Evolutionary conservation across 2,113 vertebrate genomes (phyloP).

Genomic region (Corvus hawaiiensis): DNA sequence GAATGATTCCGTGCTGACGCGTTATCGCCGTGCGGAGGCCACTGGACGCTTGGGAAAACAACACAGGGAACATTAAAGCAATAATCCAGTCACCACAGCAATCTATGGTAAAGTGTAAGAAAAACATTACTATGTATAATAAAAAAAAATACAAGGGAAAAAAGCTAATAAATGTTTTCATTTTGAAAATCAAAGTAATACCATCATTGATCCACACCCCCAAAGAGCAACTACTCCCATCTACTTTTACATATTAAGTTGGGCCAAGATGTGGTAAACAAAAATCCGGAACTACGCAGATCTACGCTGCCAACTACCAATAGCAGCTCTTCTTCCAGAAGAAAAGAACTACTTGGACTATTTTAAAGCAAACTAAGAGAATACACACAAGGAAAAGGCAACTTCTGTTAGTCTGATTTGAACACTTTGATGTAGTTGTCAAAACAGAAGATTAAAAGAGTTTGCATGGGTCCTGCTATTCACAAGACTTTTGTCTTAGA

Average conservation of each 20-base stretch:
- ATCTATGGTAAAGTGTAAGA: background rate
- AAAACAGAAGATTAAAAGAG: background rate
- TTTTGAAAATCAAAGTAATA: background rate
- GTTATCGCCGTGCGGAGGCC: conserved; percentile 74
- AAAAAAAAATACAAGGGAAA: background rate
- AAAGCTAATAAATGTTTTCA: background rate
- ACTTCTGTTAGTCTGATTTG: background rate
- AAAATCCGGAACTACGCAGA: background rate
- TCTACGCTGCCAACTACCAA: background rate
- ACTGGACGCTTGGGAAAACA: conserved; percentile 75
- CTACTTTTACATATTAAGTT: background rate
- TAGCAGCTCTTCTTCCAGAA: background rate
- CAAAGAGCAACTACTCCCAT: background rate
- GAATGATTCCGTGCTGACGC: conserved; percentile 83
- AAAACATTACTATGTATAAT: background rate
- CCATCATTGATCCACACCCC: fast-evolving
- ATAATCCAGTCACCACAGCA: background rate
- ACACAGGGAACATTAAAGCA: background rate
- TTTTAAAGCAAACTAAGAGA: background rate
- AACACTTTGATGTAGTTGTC: background rate
- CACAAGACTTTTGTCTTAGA: background rate
- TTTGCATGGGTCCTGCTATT: background rate
- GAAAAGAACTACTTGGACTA: background rate
- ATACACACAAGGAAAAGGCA: background rate
- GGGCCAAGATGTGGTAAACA: background rate